Percentiles rank a stretch among this genome's conserved stretches.
These are phyloP conservation scores for Empis stercorea DNA, from an alignment of 2,888 invertebrate species.

Conservation along the genomic window DNA sequence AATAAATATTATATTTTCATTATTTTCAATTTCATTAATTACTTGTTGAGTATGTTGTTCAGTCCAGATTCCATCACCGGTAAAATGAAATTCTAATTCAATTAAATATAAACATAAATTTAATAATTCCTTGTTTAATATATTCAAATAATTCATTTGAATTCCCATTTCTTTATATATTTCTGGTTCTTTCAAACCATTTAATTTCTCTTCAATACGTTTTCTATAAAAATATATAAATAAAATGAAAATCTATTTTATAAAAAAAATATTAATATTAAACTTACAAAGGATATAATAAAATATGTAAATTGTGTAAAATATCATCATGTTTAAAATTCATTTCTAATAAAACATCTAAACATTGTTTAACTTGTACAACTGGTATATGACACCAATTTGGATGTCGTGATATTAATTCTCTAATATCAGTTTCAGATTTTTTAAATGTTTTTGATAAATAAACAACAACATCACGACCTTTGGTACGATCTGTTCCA, in stretches of 20 bases:
- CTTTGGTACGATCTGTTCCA: slow-evolving; percentile 42
- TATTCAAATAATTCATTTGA: slow-evolving; percentile 19
- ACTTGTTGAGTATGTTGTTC: slow-evolving; percentile 30
- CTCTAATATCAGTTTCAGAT: slow-evolving; percentile 24
- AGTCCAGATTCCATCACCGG: slow-evolving; percentile 60
- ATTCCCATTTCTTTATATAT: slow-evolving; percentile 22
- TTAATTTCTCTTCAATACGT: slow-evolving; percentile 28
- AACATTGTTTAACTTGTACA: slow-evolving; percentile 44
- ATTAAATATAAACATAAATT: slow-evolving; percentile 57
- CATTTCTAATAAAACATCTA: slow-evolving; percentile 40
- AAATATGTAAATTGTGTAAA: slow-evolving; percentile 45
- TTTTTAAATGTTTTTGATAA: slow-evolving; percentile 31
- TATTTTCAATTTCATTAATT: too few relatives aligned
- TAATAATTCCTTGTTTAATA: slow-evolving; percentile 43
- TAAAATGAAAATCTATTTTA: neutral
- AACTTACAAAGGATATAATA: slow-evolving; percentile 55
- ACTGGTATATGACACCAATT: slow-evolving; percentile 51
- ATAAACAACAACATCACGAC: slow-evolving; percentile 35
- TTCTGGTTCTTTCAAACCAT: slow-evolving; percentile 18
- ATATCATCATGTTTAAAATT: slow-evolving; percentile 44
- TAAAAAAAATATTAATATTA: neutral
- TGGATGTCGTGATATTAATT: slow-evolving; percentile 43
- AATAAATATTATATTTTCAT: too few relatives aligned
- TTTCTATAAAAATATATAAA: slow-evolving; percentile 18
- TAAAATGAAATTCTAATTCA: slow-evolving; percentile 59